Base-by-base conservation (phyloP, 2,797 vertebrate genomes). In the Kryptolebias ocellatus region DNA sequence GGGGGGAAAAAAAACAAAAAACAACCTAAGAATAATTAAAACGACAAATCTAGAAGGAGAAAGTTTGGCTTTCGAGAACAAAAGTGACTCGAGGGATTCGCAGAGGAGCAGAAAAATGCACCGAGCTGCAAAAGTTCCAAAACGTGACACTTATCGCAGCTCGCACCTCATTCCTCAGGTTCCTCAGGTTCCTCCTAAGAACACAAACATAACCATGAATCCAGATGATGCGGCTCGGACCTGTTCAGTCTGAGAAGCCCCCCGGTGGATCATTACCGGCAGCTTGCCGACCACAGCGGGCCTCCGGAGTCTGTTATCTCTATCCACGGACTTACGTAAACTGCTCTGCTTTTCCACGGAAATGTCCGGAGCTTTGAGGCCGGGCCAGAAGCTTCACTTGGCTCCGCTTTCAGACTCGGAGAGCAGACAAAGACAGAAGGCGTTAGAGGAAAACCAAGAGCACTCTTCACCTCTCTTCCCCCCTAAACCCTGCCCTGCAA, bases 351-450 rank as follows among this genome's bases (percentile, higher is more conserved):
- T 24, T 85, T 87, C 66, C 28, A 39, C 6, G 29, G 76, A 86
- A 89, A 74, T 47, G 76, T 72, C 79, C 77, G 3, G 57, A 63
- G 64, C 84, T 87, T 87, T 82, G 64, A 86, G 74, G 79, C 77
- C 70, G 44, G 14, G 73, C 80, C 86, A 92, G 85, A 85, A 87
- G 86, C 92, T 92, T 87, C 68, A 60, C 70, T 92, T 93, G 90
- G 87, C 90, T 76, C 60, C 1, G 29, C 54, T 78, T 77, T 81
- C 68, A 54, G 64, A 71, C 73, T 79, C 57, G 39, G 68, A 72
- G 58, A 71, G 39, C n/a, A 69, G 55, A 83, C 68, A 67, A 74
- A 80, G 63, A 60, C 73, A 45, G 75, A 76, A 71, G 52, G 64
- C 52, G 52, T 83, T 53, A 64, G 71, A 64, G n/a, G 53, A 60